Evolutionary conservation across 2,113 vertebrate species (phyloP), one percentile per base, ranked within the genome.

Genomic region (Aegithalos caudatus): DNA sequence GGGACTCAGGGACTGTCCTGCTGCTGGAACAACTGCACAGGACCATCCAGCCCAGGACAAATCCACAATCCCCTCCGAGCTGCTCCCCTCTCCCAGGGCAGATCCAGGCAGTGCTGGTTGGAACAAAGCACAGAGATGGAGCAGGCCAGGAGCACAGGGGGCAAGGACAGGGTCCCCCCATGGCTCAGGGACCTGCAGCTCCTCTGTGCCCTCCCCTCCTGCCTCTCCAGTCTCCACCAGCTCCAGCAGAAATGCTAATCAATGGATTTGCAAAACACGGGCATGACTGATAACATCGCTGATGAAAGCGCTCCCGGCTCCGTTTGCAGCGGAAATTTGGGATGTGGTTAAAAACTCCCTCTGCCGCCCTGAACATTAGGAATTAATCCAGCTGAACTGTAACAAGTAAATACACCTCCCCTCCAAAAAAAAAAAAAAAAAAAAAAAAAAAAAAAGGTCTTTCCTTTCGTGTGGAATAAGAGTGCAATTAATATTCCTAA

Each of bases 401-500:
- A 92, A 89, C 81, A 65, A 94, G 79, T 77, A 96, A 97, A 94
- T 38, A 96, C 9, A 89, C 37, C 77, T 92, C 74, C 9, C 20
- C 20, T 21, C 20, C 1, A 6, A 22, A 5, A 74, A 93, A 76
- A 95, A 86, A 93, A 76, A 95, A 86, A 93, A 76, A 95, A 86
- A n/a, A n/a, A n/a, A 6, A 22, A 5, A 74, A 6, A 22, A 5
- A 74, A 93, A 76, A 95, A 86, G 61, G 81, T 81, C 58, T 84
- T 89, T 37, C 87, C 84, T 91, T 96, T 74, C 2, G 31, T 65
- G 71, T 88, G 89, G 91, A 97, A 53, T 56, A 81, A 86, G 62
- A 91, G n/a, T 62, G 53, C 23, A 77, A 92, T 95, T 95, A 83
- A 93, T 92, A 97, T 97, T 96, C 95, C 61, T 94, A 61, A 71